Evolutionary conservation across 2,888 invertebrate genomes (phyloP).

Genomic region (Perizoma flavofasciatum): DNA sequence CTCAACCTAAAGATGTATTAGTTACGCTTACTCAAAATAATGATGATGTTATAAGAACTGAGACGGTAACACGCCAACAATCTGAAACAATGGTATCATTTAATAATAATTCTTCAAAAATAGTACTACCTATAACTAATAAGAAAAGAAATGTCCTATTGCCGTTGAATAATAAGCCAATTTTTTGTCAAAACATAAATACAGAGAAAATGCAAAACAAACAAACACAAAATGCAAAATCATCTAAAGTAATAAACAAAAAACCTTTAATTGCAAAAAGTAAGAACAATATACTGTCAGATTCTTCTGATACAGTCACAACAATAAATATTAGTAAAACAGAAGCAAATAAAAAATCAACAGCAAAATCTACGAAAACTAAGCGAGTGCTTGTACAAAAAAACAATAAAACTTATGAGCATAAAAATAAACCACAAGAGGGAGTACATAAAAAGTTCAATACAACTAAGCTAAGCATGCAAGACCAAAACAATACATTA

Average conservation of each 20-base stretch:
- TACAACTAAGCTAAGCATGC: neutral
- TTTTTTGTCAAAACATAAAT: slow-evolving; percentile 1
- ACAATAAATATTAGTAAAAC: neutral
- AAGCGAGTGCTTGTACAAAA: slow-evolving; percentile 7
- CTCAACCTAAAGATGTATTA: neutral
- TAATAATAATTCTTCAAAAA: slow-evolving; percentile 10
- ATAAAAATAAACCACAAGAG: neutral
- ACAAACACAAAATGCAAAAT: slow-evolving; percentile 1
- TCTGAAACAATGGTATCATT: slow-evolving; percentile 4
- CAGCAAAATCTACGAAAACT: neutral
- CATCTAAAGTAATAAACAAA: slow-evolving; percentile 3
- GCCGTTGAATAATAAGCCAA: neutral
- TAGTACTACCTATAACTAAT: slow-evolving; percentile 9
- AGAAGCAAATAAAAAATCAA: neutral
- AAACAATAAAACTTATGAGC: neutral
- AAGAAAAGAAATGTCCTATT: neutral
- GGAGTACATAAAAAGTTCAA: neutral
- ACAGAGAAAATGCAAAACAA: neutral
- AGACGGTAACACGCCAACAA: neutral
- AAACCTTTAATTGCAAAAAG: slow-evolving; percentile 6
- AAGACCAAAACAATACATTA: neutral
- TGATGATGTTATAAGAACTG: slow-evolving; percentile 3
- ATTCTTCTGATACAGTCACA: neutral
- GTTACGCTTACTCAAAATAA: slow-evolving; percentile 13
- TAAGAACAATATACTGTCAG: neutral